Conservation (phyloP, 37 sponge, comb jelly and placozoan species). For the Lycopodina hypogea region DNA sequence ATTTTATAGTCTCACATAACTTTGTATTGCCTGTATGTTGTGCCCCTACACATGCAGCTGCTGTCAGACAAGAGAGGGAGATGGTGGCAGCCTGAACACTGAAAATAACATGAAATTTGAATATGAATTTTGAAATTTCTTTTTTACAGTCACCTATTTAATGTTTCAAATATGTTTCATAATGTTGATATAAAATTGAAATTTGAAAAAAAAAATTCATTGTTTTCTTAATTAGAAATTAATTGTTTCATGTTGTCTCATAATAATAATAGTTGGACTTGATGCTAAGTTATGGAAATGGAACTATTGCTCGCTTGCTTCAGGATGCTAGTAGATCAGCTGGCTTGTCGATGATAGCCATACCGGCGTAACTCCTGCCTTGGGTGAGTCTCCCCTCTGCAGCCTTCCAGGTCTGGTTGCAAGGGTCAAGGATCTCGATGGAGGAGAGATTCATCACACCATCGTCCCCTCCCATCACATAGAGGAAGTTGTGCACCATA, state of each 20-base stretch:
- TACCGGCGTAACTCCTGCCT: conserved; percentile 87
- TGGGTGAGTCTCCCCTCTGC: conserved; percentile 49
- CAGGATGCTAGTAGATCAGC: conserved; percentile 14
- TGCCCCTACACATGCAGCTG: neutral
- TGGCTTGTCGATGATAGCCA: conserved; percentile 60
- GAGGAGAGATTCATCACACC: conserved; percentile 77
- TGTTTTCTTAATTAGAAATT: neutral
- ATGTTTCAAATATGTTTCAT: too few species aligned
- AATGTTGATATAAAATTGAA: neutral
- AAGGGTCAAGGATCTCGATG: conserved; percentile 81
- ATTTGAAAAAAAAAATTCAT: neutral
- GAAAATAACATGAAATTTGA: neutral
- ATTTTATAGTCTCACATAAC: too few species aligned
- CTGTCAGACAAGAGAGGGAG: conserved; percentile 20
- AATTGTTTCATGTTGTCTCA: neutral
- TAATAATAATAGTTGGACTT: neutral
- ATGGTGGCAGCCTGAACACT: conserved; percentile 12
- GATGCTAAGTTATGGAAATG: too few species aligned
- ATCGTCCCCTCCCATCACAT: conserved; percentile 89
- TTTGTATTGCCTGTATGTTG: too few species aligned
- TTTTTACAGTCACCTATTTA: too few species aligned
- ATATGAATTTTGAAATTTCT: neutral
- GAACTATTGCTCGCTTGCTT: too few species aligned
- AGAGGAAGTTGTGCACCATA: conserved; percentile 81
- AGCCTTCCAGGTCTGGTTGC: conserved; percentile 61